Conservation (phyloP, 2,888 invertebrate genomes). For the Tinea pellionella region DNA sequence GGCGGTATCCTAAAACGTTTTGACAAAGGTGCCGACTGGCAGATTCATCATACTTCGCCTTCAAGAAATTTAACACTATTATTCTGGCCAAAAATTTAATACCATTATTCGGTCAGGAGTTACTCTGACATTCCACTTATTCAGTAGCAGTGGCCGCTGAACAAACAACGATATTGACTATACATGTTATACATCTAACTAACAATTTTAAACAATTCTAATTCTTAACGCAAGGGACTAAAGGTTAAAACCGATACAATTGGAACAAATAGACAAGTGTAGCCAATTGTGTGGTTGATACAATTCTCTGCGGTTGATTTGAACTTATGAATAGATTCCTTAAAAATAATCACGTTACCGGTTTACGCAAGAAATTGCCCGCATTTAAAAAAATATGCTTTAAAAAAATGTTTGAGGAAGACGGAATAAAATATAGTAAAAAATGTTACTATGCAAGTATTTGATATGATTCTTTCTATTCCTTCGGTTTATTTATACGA, state of each 20-base stretch:
- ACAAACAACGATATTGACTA: slow-evolving; percentile 36
- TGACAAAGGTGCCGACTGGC: slow-evolving; percentile 29
- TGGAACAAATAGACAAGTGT: not conserved
- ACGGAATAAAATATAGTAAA: not conserved
- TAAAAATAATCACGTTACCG: slow-evolving; percentile 18
- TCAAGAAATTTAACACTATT: slow-evolving; percentile 63
- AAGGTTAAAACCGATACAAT: not conserved
- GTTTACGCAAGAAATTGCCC: slow-evolving; percentile 9
- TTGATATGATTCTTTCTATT: not conserved
- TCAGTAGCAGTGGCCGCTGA: slow-evolving; percentile 40
- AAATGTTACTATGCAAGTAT: not conserved
- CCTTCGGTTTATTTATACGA: too few relatives aligned
- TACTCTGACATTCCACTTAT: slow-evolving; percentile 29
- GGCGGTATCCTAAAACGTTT: not conserved
- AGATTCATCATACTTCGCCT: slow-evolving; percentile 56
- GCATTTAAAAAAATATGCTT: not conserved
- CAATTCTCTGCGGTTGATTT: slow-evolving; percentile 60
- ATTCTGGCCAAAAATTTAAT: slow-evolving; percentile 48
- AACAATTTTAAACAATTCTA: not conserved
- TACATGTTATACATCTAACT: not conserved
- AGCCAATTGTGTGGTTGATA: slow-evolving; percentile 16
- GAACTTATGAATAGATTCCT: slow-evolving; percentile 36
- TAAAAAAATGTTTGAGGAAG: not conserved
- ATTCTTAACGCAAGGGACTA: not conserved
- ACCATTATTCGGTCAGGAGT: slow-evolving; percentile 46